Percentiles rank a stretch among this genome's conserved stretches.
phyloP scores from a whole-genome alignment of 92 coral and sea anemone species.

The Paragorgia papillata region DNA sequence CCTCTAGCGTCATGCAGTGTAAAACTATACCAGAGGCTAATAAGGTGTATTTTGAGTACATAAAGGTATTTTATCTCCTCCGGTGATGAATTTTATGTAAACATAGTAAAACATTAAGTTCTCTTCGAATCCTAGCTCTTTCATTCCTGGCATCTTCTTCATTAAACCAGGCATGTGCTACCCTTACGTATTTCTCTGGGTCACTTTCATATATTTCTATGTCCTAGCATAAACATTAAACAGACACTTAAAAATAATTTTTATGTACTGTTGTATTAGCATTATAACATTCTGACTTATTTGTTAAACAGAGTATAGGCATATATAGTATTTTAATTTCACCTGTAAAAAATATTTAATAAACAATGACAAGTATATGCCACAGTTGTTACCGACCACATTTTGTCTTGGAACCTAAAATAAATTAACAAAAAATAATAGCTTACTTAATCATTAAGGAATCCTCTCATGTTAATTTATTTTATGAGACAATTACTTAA shows the following conservation, averaged over 20 bases:
- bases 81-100: too few species aligned
- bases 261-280: background rate
- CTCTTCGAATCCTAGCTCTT: background rate
- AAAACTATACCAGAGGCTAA: too few species aligned
- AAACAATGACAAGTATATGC: slow-evolving; percentile 56
- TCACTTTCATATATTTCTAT: slow-evolving; percentile 54
- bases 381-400: slow-evolving; percentile 55
- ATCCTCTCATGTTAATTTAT: too few species aligned
- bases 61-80: too few species aligned
- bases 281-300: background rate
- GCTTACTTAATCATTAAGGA: too few species aligned
- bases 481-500: too few species aligned
- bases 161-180: slow-evolving; percentile 51
- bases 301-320: background rate
- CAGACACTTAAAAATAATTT: background rate
- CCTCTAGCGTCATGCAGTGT: too few species aligned
- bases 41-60: too few species aligned
- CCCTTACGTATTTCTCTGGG: slow-evolving; percentile 55
- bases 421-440: background rate
- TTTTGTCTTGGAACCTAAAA: slow-evolving; percentile 11
- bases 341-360: slow-evolving; percentile 58
- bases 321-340: background rate
- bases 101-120: too few species aligned
- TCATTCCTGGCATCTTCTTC: slow-evolving; percentile 39
- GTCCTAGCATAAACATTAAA: background rate